Evolutionary conservation across 2,113 vertebrate species (phyloP).

Genomic region (Holacanthus passer): DNA sequence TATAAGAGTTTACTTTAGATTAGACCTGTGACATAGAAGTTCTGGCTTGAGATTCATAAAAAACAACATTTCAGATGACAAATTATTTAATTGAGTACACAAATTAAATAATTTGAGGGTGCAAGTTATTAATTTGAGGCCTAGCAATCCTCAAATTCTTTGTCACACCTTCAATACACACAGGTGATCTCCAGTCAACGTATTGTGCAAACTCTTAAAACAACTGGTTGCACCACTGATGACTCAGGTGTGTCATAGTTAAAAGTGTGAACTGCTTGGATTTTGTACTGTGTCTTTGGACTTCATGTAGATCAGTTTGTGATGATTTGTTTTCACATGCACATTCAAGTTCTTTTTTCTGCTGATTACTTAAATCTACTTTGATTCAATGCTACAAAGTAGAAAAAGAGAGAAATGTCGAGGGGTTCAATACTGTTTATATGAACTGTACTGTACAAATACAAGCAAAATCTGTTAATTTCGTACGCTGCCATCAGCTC

Average conservation of each 20-base stretch:
- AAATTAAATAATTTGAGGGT: neutral
- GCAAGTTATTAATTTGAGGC: neutral
- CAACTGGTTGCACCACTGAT: neutral
- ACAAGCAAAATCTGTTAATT: neutral
- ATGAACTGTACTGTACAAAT: neutral
- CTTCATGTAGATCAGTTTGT: neutral
- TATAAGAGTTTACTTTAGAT: neutral
- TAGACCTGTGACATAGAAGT: neutral
- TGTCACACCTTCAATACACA: constrained; percentile 10
- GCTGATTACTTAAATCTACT: neutral
- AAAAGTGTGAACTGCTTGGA: neutral
- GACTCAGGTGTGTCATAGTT: neutral
- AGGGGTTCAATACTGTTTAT: neutral
- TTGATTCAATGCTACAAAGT: neutral
- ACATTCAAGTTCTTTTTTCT: neutral
- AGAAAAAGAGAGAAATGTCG: neutral
- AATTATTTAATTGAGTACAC: neutral
- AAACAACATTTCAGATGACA: neutral
- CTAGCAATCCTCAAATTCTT: neutral
- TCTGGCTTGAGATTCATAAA: neutral
- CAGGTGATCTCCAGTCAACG: neutral
- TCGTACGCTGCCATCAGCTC: no score
- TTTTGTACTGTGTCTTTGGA: neutral
- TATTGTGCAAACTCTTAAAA: neutral
- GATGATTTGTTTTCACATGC: neutral